Percentiles rank a stretch among this genome's conserved stretches.
These are phyloP conservation scores for Neomorphus geoffroyi DNA, from an alignment of 2,797 vertebrate species.

Conservation along the genomic window DNA sequence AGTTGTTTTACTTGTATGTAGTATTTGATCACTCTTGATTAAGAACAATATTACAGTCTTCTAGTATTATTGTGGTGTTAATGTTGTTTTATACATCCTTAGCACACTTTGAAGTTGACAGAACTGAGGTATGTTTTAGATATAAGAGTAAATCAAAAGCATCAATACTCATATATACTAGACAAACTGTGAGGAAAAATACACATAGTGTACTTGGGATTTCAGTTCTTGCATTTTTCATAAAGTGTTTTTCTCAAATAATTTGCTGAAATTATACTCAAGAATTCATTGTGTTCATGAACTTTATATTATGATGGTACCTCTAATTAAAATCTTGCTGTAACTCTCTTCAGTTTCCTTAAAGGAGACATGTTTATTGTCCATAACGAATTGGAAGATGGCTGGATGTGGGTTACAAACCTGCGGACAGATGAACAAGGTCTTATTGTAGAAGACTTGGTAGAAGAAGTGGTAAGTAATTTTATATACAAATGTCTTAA, in stretches of 20 bases:
- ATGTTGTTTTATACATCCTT: neutral
- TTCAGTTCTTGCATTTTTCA: neutral
- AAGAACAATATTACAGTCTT: neutral
- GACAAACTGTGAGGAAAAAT: neutral
- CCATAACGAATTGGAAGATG: conserved; percentile 98
- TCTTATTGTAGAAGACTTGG: conserved; percentile 96
- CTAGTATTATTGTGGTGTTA: neutral
- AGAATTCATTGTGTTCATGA: neutral
- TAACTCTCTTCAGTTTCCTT: conserved; percentile 86
- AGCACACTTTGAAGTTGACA: neutral
- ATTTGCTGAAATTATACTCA: neutral
- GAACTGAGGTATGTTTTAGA: neutral
- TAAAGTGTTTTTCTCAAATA: neutral
- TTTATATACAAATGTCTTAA: neutral
- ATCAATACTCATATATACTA: neutral
- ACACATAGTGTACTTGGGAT: rapidly evolving
- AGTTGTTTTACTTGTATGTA: neutral
- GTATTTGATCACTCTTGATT: neutral
- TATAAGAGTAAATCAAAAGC: neutral
- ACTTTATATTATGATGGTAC: neutral
- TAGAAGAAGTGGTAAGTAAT: conserved; percentile 94
- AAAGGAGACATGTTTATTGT: conserved; percentile 99
- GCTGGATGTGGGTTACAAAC: conserved; percentile 99
- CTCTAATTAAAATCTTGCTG: conserved; percentile 41
- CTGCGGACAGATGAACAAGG: conserved; percentile 97